Evolutionary conservation across 64 coral and sea anemone genomes (phyloP).

Genomic region (Stichodactyla mertensii): DNA sequence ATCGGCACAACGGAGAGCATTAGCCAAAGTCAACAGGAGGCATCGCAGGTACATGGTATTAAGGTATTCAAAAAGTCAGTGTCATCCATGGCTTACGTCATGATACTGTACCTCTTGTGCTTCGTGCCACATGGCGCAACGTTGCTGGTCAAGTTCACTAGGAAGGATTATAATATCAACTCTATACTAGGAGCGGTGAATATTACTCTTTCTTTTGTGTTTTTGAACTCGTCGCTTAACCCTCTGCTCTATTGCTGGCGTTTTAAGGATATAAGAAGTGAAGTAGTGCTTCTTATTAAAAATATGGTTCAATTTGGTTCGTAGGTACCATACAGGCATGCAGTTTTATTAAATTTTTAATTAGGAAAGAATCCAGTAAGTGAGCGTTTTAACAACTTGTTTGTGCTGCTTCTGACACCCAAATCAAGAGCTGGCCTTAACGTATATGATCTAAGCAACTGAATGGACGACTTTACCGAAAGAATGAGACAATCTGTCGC

Average conservation of each 20-base stretch:
- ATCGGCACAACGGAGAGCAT: not conserved
- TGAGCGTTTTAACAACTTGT: no score
- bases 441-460: no score
- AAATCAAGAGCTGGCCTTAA: no score
- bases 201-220: not conserved
- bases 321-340: not conserved
- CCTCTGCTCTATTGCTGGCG: slow-evolving; percentile 50
- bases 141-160: not conserved
- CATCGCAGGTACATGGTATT: not conserved
- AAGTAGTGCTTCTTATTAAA: not conserved
- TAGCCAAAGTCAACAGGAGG: not conserved
- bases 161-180: not conserved
- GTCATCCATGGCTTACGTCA: not conserved
- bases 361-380: no score
- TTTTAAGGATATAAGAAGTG: slow-evolving; percentile 19
- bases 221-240: slow-evolving; percentile 42
- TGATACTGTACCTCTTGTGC: not conserved
- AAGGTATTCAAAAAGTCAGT: not conserved
- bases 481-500: no score
- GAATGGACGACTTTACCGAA: no score
- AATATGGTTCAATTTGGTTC: not conserved
- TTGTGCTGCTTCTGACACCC: no score
- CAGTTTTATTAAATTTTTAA: no score
- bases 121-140: not conserved
- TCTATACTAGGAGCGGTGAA: not conserved